Evolutionary conservation across 2,888 invertebrate genomes (phyloP), one percentile per base, ranked within the genome.

Genomic region (Polydrusus pterygomalis): DNA sequence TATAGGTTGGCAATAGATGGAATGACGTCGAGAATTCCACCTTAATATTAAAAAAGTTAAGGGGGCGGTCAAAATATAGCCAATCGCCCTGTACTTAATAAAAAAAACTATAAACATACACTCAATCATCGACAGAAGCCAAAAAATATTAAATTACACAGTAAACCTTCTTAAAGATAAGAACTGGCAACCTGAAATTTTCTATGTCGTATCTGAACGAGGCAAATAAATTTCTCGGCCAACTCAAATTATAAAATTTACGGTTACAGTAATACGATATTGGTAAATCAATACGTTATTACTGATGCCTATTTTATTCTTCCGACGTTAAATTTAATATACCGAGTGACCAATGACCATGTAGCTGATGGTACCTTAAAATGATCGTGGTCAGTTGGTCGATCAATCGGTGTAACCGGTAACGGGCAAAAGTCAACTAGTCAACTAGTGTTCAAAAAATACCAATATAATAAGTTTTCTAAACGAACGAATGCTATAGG

Each of bases 121-220:
- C 9, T 17, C 13, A 62, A 18, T 64, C 63, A 51, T 67, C 40
- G 74, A 75, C 83, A 81, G 83, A 81, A 83, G 82, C 83, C 79
- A 71, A 78, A 81, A 81, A 78, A 79, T 80, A 78, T 83, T 80
- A 80, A 79, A 81, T 83, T 82, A 81, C 83, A 30, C 67, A 34
- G 60, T 17, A 62, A 60, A 58, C 30, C 49, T 58, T 43, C 6
- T 58, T 56, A 47, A n/a, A 65, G 54, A 63, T 63, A 58, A 70
- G 13, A 49, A 71, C 51, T 51, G 13, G 71, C 30, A 51, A 60
- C 18, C 11, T 34, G 18, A 34, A 56, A 13, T 25, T 43, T 58
- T 45, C 40, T 60, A 49, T 38, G 60, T 51, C 40, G 47, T 15
- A 54, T 62, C 68, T 25, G 63, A 49, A 67, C 67, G 63, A 43